phyloP scores from a whole-genome alignment of 2,113 vertebrate genomes.

The Nesogale talazaci region DNA sequence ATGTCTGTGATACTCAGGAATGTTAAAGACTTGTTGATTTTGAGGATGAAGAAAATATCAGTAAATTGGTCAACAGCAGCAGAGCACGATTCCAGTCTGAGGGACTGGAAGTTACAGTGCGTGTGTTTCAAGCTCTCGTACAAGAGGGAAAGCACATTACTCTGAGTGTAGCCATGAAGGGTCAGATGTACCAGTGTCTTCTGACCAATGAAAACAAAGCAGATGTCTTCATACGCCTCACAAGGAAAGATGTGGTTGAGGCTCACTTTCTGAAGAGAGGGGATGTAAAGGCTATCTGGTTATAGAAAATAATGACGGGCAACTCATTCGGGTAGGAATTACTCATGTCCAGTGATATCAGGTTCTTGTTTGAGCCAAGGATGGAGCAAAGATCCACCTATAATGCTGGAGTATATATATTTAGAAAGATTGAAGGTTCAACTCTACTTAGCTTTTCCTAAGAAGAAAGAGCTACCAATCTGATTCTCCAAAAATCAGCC shows the following conservation, averaged over 20 bases:
- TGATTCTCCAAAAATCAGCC: too few species aligned
- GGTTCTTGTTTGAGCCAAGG: neutral
- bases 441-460: too few species aligned
- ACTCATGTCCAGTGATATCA: neutral
- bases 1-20: neutral
- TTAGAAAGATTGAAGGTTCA: too few species aligned
- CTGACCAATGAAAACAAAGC: neutral
- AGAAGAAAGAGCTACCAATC: too few species aligned
- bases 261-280: slow-evolving; percentile 43
- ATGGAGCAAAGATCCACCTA: slow-evolving; percentile 47
- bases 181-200: slow-evolving; percentile 3
- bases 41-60: neutral
- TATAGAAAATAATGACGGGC: neutral
- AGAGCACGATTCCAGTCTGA: slow-evolving; percentile 20
- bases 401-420: too few species aligned
- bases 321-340: neutral
- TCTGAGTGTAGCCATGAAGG: neutral
- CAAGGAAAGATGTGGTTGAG: neutral
- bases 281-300: neutral
- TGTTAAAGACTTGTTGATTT: neutral
- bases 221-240: neutral
- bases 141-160: neutral
- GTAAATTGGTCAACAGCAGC: neutral
- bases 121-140: neutral
- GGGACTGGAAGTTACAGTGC: neutral